These are phyloP conservation scores for Candidula unifasciata DNA, from an alignment of 2,888 invertebrate genomes.

Conservation along the genomic window DNA sequence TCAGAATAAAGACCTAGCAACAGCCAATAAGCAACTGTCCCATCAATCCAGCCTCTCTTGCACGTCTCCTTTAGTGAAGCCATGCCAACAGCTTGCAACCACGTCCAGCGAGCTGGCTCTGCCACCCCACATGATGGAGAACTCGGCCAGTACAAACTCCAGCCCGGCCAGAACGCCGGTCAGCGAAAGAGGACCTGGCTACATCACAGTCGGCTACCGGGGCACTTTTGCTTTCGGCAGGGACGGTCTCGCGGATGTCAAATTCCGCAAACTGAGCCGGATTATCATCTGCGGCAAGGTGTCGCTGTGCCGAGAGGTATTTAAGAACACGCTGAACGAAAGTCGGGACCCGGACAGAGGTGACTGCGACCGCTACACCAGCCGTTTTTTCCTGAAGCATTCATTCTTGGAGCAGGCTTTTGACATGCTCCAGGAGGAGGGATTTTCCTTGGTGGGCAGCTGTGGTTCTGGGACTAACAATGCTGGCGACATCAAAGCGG, in stretches of 20 bases:
- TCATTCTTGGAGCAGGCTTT: slow-evolving; percentile 89
- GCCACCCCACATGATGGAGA: neutral
- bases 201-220: slow-evolving; percentile 95
- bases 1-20: neutral
- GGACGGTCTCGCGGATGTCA: slow-evolving; percentile 98
- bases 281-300: slow-evolving; percentile 97
- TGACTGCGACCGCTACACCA: slow-evolving; percentile 92
- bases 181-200: slow-evolving; percentile 75
- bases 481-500: slow-evolving; percentile 90
- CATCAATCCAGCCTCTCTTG: slow-evolving; percentile 25
- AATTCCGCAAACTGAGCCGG: slow-evolving; percentile 96
- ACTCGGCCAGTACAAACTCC: neutral
- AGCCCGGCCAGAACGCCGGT: slow-evolving; percentile 51
- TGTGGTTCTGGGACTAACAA: slow-evolving; percentile 78
- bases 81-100: neutral
- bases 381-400: slow-evolving; percentile 98
- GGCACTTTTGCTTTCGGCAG: slow-evolving; percentile 99
- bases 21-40: neutral
- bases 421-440: slow-evolving; percentile 80
- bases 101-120: neutral
- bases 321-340: slow-evolving; percentile 96
- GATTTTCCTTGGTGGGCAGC: slow-evolving; percentile 72
- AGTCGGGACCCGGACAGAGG: slow-evolving; percentile 98
- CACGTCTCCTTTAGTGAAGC: neutral
- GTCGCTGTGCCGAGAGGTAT: slow-evolving; percentile 94